Conservation (phyloP, 2,797 vertebrate genomes). For the Schizothorax lantsangensis region DNA sequence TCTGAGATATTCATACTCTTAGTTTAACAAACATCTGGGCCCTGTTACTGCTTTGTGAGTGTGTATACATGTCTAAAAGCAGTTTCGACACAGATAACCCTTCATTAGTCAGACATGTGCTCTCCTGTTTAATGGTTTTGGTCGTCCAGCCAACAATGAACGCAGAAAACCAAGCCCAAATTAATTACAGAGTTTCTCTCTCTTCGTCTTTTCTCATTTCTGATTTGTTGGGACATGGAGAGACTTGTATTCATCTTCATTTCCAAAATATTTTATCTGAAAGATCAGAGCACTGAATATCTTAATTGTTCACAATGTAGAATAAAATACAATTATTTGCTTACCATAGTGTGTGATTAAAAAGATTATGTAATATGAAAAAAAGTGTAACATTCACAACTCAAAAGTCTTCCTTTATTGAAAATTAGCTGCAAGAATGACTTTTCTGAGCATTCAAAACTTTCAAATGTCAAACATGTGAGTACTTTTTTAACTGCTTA, state of each 20-base stretch:
- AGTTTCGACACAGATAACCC: constrained; percentile 61
- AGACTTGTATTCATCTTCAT: constrained; percentile 27
- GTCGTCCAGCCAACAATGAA: constrained; percentile 53
- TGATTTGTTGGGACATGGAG: constrained; percentile 34
- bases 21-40: constrained; percentile 54
- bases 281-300: not conserved
- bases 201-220: constrained; percentile 14
- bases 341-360: not conserved
- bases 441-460: not conserved
- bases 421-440: not conserved
- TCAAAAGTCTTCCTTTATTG: not conserved
- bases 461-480: not conserved
- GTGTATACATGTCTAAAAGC: constrained; percentile 58
- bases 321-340: not conserved
- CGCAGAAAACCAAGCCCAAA: constrained; percentile 43
- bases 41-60: constrained; percentile 39
- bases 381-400: not conserved
- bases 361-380: not conserved
- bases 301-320: not conserved
- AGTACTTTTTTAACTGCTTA: not conserved
- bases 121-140: constrained; percentile 60
- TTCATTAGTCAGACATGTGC: constrained; percentile 62
- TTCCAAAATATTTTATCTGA: constrained; percentile 8
- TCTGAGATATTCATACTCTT: constrained; percentile 45
- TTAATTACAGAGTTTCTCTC: constrained; percentile 15